Evolutionary conservation across 1,140 invertebrate species (phyloP).

Genomic region (Planococcus citri): DNA sequence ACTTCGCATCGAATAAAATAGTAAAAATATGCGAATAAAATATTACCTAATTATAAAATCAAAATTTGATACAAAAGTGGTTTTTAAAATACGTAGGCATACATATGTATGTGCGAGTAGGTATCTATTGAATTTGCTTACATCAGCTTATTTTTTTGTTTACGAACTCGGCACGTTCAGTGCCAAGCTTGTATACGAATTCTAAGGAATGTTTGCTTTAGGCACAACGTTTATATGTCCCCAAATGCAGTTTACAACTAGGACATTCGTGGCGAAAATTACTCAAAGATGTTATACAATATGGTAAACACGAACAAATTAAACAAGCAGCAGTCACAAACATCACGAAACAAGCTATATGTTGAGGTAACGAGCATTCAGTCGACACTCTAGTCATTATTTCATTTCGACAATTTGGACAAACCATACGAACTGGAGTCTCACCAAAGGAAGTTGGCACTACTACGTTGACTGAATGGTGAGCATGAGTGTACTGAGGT

Average conservation of each 20-base stretch:
- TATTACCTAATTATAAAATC: too few relatives aligned
- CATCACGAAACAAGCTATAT: background rate
- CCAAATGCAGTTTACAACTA: constrained; percentile 46
- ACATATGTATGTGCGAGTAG: too few relatives aligned
- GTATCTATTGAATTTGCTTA: too few relatives aligned
- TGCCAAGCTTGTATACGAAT: too few relatives aligned
- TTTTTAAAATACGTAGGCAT: too few relatives aligned
- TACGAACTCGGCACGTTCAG: too few relatives aligned
- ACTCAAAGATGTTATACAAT: constrained; percentile 49
- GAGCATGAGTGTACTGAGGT: background rate
- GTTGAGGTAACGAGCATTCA: background rate
- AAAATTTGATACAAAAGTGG: too few relatives aligned
- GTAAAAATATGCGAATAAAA: too few relatives aligned
- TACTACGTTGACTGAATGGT: background rate
- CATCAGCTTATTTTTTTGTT: too few relatives aligned
- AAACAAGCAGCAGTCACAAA: constrained; percentile 34
- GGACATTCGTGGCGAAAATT: constrained; percentile 52
- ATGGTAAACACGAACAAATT: constrained; percentile 47
- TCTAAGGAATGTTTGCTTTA: background rate
- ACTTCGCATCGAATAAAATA: too few relatives aligned
- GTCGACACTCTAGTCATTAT: background rate
- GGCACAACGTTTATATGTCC: constrained; percentile 37
- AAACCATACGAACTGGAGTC: background rate
- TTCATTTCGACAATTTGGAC: background rate
- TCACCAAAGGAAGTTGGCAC: background rate